These are phyloP conservation scores for Tortrix viridana DNA, from an alignment of 2,888 invertebrate genomes.

Conservation along the genomic window DNA sequence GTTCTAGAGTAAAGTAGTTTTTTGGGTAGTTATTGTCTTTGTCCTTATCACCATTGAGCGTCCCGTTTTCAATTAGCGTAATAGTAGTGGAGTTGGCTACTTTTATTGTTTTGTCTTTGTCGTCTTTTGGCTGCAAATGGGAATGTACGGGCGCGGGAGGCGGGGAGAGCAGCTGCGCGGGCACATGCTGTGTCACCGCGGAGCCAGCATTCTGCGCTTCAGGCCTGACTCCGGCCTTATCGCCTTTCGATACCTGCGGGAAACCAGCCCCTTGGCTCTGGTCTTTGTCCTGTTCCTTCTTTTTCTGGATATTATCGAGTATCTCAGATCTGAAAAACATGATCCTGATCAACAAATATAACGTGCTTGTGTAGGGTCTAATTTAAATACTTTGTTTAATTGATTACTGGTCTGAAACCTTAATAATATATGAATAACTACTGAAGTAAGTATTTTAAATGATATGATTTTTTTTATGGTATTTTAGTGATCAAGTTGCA, in stretches of 20 bases:
- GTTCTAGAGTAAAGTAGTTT: conserved; percentile 75
- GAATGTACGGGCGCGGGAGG: conserved; percentile 57
- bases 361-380: neutral
- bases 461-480: no score
- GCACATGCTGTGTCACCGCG: conserved; percentile 71
- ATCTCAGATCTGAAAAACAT: conserved; percentile 84
- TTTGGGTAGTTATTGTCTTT: conserved; percentile 71
- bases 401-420: no score
- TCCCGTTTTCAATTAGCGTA: conserved; percentile 72
- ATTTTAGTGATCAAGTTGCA: no score
- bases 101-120: conserved; percentile 76
- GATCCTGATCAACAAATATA: neutral
- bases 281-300: conserved; percentile 75
- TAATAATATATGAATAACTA: no score
- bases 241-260: conserved; percentile 62
- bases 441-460: no score
- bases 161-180: conserved; percentile 67
- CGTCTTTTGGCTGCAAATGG: conserved; percentile 64
- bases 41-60: conserved; percentile 69
- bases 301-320: conserved; percentile 85
- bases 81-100: conserved; percentile 77
- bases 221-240: conserved; percentile 56
- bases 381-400: no score
- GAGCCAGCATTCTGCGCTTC: conserved; percentile 61
- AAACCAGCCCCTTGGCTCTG: conserved; percentile 62